phyloP scores from a whole-genome alignment of 2,797 vertebrate species.

The Lutjanus argentimaculatus region DNA sequence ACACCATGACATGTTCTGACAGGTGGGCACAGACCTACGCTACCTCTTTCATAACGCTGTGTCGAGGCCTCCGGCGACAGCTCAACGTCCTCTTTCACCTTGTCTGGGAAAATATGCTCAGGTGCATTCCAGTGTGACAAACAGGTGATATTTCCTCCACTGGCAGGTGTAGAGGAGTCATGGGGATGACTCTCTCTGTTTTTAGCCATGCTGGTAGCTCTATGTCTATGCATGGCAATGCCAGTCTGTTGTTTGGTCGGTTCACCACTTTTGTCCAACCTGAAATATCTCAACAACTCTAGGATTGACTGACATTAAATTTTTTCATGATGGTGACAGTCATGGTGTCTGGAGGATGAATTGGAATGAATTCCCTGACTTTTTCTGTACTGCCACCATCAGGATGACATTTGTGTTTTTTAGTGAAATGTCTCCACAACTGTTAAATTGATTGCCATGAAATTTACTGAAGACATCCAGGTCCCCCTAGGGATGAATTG shows the following conservation, averaged over 20 bases:
- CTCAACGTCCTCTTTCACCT: slow-evolving; percentile 77
- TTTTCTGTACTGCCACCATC: not conserved
- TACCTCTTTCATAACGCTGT: slow-evolving; percentile 72
- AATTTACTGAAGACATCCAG: not conserved
- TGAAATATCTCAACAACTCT: slow-evolving; percentile 1
- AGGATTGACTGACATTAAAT: not conserved
- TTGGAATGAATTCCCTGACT: not conserved
- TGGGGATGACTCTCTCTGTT: not conserved
- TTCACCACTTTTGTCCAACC: not conserved
- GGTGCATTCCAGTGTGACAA: slow-evolving; percentile 64
- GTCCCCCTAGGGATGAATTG: not conserved
- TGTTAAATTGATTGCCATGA: not conserved
- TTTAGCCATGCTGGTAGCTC: not conserved
- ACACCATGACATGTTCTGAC: slow-evolving; percentile 68
- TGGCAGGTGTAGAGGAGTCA: slow-evolving; percentile 40
- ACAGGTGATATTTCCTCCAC: slow-evolving; percentile 64
- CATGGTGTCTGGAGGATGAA: not conserved
- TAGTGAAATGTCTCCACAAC: not conserved
- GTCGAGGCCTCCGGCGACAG: slow-evolving; percentile 68
- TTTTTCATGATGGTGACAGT: not conserved
- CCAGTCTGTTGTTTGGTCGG: not conserved
- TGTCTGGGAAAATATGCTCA: slow-evolving; percentile 82
- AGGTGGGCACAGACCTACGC: slow-evolving; percentile 66
- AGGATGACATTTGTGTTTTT: not conserved
- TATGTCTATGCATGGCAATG: not conserved